phyloP scores from a whole-genome alignment of 2,113 vertebrate genomes.

The Passer montanus region DNA sequence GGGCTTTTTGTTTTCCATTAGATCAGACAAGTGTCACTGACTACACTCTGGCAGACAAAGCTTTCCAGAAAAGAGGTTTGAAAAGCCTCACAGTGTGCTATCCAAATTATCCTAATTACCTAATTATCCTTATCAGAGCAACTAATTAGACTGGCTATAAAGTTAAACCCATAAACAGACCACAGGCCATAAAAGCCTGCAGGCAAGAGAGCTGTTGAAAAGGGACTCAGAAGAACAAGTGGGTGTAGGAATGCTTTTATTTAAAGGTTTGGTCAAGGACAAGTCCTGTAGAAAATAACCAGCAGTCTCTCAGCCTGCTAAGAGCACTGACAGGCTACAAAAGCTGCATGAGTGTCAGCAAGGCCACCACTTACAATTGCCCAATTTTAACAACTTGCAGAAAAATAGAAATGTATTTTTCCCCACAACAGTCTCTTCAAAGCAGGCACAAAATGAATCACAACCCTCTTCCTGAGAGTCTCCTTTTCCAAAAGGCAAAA shows the following conservation, averaged over 20 bases:
- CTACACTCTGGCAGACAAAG: neutral
- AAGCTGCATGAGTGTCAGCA: neutral
- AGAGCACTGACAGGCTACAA: neutral
- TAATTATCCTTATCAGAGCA: slow-evolving; percentile 57
- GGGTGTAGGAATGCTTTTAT: neutral
- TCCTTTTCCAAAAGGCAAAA: neutral
- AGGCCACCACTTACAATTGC: neutral
- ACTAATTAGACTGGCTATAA: slow-evolving; percentile 45
- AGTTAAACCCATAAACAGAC: slow-evolving; percentile 42
- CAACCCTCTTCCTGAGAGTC: neutral
- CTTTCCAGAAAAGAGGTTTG: slow-evolving; percentile 34
- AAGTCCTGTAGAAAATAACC: neutral
- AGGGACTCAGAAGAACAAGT: neutral
- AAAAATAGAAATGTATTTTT: neutral
- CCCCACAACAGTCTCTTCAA: neutral
- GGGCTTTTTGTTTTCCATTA: neutral
- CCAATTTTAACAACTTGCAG: neutral
- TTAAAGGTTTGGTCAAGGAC: neutral
- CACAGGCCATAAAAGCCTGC: slow-evolving; percentile 21
- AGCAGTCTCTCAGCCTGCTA: neutral
- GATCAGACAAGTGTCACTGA: neutral
- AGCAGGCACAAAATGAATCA: neutral
- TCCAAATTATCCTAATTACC: slow-evolving; percentile 53
- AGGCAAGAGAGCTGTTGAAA: neutral
- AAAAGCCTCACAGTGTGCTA: slow-evolving; percentile 26